Evolutionary conservation across 2,888 invertebrate species (phyloP).

Genomic region (Drosophila limbata): DNA sequence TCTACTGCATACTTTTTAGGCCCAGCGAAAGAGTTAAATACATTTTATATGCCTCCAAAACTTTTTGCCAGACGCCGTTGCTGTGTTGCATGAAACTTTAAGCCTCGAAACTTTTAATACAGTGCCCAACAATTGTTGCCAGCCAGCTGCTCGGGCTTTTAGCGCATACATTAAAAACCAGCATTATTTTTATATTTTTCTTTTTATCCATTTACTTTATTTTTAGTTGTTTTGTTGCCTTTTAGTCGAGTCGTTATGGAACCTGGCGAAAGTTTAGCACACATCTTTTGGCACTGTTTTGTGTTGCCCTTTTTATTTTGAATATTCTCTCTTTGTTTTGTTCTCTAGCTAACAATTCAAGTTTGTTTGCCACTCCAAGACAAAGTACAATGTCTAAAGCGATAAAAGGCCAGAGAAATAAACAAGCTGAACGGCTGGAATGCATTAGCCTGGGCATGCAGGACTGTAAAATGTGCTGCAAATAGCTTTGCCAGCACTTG

Average conservation of each 20-base stretch:
- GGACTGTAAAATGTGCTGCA: constrained; percentile 3
- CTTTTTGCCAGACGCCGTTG: constrained; percentile 36
- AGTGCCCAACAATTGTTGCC: constrained; percentile 62
- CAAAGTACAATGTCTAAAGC: constrained; percentile 23
- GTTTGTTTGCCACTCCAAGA: constrained; percentile 44
- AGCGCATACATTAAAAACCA: constrained; percentile 66
- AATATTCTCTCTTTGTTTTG: constrained; percentile 30
- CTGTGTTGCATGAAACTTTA: constrained; percentile 59
- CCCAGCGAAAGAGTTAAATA: constrained; percentile 60
- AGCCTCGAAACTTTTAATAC: constrained; percentile 77
- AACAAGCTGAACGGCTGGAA: constrained; percentile 11
- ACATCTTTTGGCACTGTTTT: constrained; percentile 56
- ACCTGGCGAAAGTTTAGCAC: constrained; percentile 47
- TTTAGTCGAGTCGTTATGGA: constrained; percentile 25
- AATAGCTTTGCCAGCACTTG: not conserved
- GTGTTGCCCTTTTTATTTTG: constrained; percentile 41
- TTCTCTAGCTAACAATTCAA: constrained; percentile 56
- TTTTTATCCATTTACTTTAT: constrained; percentile 12
- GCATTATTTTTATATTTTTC: constrained; percentile 15
- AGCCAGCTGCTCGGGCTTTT: constrained; percentile 62
- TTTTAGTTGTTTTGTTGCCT: constrained; percentile 10
- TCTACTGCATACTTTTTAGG: constrained; percentile 63
- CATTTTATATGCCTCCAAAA: constrained; percentile 57
- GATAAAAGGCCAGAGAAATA: constrained; percentile 30
- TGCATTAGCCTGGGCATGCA: constrained; percentile 20